Conservation (phyloP, 2,797 vertebrate genomes). For the Apodemus agrarius region DNA sequence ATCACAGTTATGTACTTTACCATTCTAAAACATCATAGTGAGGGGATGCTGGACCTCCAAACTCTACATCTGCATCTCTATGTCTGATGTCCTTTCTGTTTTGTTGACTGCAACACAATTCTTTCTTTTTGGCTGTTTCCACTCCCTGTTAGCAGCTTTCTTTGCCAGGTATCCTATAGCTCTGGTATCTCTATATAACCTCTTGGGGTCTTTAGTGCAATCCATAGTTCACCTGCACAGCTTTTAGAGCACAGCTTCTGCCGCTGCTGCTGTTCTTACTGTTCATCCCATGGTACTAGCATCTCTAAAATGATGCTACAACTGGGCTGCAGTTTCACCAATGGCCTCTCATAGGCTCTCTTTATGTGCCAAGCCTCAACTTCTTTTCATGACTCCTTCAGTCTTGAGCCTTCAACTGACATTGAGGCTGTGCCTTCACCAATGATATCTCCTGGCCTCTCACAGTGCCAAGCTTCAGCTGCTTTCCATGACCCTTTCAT, state of each 20-base stretch:
- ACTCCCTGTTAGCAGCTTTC: not conserved
- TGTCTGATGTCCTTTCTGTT: not conserved
- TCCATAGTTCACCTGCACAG: not conserved
- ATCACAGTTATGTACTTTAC: not conserved
- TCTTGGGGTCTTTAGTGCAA: not conserved
- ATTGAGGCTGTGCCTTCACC: no score
- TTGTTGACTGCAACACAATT: not conserved
- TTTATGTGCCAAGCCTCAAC: no score
- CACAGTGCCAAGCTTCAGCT: not conserved
- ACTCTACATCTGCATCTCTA: not conserved
- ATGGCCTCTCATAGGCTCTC: not conserved
- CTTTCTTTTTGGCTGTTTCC: not conserved
- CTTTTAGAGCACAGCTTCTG: not conserved
- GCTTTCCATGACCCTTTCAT: not conserved
- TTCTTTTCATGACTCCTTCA: no score
- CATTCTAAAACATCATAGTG: not conserved
- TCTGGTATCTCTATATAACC: not conserved
- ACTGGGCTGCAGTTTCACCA: not conserved
- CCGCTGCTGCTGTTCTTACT: not conserved
- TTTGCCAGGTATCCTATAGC: not conserved
- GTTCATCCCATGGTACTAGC: not conserved
- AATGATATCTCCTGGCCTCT: not conserved
- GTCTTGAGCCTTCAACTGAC: no score
- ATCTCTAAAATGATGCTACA: not conserved
- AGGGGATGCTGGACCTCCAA: not conserved